Conservation (phyloP, 2,888 invertebrate species). For the Cryptus viduatorius region DNA sequence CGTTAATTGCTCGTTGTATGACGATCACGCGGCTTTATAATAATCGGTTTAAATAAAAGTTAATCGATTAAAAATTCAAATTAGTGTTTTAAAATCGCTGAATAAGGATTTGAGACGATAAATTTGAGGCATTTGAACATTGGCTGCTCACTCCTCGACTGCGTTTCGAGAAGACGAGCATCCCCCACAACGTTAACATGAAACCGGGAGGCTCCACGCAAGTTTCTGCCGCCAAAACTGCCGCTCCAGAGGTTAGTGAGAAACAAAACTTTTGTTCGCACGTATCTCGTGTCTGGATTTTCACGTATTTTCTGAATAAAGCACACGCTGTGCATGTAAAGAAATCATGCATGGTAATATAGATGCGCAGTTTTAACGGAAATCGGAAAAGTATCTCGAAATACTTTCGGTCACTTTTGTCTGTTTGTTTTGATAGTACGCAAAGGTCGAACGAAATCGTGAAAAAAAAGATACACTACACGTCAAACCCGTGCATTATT, state of each 20-base stretch:
- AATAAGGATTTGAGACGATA: not conserved
- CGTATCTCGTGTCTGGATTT: not conserved
- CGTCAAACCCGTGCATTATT: constrained; percentile 6
- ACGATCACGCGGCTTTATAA: not conserved
- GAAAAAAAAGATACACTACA: constrained; percentile 13
- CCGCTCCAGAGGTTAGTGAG: constrained; percentile 79
- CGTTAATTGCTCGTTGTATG: constrained; percentile 8
- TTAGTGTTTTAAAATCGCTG: not conserved
- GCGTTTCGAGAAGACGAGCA: constrained; percentile 55
- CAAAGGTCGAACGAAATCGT: constrained; percentile 37
- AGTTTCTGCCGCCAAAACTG: constrained; percentile 77
- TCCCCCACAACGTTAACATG: constrained; percentile 72
- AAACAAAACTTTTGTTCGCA: not conserved
- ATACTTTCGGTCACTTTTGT: not conserved
- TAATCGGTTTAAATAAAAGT: not conserved
- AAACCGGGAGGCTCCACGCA: constrained; percentile 79
- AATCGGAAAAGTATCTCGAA: not conserved
- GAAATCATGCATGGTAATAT: constrained; percentile 6
- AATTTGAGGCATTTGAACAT: not conserved
- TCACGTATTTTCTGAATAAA: not conserved
- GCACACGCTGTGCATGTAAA: not conserved
- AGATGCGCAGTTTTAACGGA: not conserved
- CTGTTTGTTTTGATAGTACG: not conserved
- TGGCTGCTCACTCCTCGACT: constrained; percentile 30
- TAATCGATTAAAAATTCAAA: not conserved